phyloP scores from a whole-genome alignment of 2,113 vertebrate species.

The Misgurnus anguillicaudatus region DNA sequence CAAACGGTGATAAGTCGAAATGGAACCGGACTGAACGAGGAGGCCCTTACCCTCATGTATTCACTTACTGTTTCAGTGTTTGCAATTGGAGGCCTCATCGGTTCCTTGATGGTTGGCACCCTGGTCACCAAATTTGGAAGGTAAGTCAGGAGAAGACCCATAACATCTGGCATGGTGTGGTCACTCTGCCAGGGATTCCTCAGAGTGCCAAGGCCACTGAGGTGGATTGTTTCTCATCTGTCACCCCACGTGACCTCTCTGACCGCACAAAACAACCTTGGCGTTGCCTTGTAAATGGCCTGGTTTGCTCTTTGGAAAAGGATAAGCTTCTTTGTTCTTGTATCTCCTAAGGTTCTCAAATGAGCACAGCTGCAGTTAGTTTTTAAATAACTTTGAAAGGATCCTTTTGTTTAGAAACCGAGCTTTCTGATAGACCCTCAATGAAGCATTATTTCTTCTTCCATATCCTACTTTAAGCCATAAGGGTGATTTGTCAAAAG shows the following conservation, averaged over 20 bases:
- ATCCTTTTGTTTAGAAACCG: no score
- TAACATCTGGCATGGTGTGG: constrained; percentile 49
- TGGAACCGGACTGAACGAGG: constrained; percentile 68
- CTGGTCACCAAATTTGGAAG: constrained; percentile 84
- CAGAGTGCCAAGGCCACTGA: constrained; percentile 39
- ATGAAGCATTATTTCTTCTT: no score
- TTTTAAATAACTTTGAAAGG: neutral
- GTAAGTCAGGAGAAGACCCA: constrained; percentile 66
- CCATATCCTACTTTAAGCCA: no score
- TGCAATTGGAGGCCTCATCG: constrained; percentile 83
- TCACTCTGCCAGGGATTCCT: constrained; percentile 47
- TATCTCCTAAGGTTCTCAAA: constrained; percentile 1
- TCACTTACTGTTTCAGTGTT: constrained; percentile 88
- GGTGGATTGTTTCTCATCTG: constrained; percentile 47
- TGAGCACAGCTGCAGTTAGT: neutral
- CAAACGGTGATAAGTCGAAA: constrained; percentile 75
- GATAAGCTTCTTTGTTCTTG: constrained; percentile 13
- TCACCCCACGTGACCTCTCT: constrained; percentile 48
- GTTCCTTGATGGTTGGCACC: constrained; percentile 83
- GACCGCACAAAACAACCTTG: constrained; percentile 33
- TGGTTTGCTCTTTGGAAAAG: constrained; percentile 43
- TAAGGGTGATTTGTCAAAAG: no score
- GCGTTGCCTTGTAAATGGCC: constrained; percentile 42
- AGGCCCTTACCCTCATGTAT: constrained; percentile 83
- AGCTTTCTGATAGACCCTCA: no score